Conservation (phyloP, 2,888 invertebrate species). For the Melipona bicolor region DNA sequence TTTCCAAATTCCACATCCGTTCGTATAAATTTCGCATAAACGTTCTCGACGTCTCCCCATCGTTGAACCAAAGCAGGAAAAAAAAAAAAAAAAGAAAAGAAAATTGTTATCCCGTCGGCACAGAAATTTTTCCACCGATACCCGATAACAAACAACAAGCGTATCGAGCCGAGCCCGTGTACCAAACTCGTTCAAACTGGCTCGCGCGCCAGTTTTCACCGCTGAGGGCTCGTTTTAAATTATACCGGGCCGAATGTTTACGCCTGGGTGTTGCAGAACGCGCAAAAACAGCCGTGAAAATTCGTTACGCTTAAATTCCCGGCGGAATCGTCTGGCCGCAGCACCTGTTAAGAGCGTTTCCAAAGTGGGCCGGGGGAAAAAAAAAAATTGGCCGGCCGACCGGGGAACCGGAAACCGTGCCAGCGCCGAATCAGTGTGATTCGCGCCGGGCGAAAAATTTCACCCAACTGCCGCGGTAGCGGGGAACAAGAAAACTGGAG, state of each 20-base stretch:
- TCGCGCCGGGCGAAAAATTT: neutral
- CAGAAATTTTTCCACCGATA: neutral
- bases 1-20: too few species aligned
- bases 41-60: too few species aligned
- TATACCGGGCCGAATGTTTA: neutral
- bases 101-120: neutral
- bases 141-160: neutral
- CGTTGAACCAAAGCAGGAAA: too few species aligned
- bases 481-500: neutral
- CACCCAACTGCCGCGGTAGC: neutral
- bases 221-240: neutral
- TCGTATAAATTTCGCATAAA: too few species aligned
- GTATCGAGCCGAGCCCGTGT: neutral
- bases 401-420: neutral
- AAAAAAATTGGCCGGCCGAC: conserved; percentile 5
- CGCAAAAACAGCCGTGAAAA: conserved; percentile 14
- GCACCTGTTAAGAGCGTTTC: conserved; percentile 20
- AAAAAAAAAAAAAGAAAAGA: too few species aligned
- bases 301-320: conserved; percentile 25
- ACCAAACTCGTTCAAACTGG: neutral
- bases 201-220: neutral
- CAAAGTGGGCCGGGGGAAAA: neutral
- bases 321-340: neutral
- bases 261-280: neutral
- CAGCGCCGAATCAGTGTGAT: neutral